Conservation (phyloP, 2,888 invertebrate species). For the Heliconius cydno region DNA sequence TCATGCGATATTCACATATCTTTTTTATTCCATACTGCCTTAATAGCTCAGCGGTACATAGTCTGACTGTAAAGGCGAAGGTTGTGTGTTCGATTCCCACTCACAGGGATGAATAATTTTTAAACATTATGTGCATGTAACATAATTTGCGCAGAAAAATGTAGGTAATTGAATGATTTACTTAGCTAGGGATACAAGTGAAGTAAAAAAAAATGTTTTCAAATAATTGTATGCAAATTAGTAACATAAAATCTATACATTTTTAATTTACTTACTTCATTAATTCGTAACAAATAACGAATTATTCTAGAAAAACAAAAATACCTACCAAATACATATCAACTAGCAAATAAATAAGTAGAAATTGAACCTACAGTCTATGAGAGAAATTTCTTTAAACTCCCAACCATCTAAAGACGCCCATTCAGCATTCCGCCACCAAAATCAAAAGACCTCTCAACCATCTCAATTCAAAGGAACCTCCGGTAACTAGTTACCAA, state of each 20-base stretch:
- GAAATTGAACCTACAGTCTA: background rate
- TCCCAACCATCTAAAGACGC: constrained; percentile 61
- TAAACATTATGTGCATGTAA: background rate
- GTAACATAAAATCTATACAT: too few species aligned
- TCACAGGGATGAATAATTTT: background rate
- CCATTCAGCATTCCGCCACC: constrained; percentile 63
- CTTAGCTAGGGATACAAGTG: too few species aligned
- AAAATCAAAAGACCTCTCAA: constrained; percentile 53
- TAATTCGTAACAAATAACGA: too few species aligned
- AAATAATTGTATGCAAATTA: too few species aligned
- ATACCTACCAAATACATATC: too few species aligned
- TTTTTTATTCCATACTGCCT: background rate
- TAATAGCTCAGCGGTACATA: background rate
- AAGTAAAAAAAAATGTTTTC: too few species aligned
- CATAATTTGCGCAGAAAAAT: too few species aligned
- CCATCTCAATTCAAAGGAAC: constrained; percentile 37
- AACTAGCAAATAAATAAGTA: background rate
- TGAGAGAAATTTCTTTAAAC: constrained; percentile 60
- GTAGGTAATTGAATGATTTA: too few species aligned
- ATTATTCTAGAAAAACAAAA: too few species aligned
- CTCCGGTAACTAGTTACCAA: constrained; percentile 48
- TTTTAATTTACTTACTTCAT: too few species aligned
- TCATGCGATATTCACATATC: constrained; percentile 43
- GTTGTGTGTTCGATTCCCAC: background rate
- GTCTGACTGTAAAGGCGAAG: background rate